Conservation (phyloP, 2,888 invertebrate species). For the Agriotes lineatus region DNA sequence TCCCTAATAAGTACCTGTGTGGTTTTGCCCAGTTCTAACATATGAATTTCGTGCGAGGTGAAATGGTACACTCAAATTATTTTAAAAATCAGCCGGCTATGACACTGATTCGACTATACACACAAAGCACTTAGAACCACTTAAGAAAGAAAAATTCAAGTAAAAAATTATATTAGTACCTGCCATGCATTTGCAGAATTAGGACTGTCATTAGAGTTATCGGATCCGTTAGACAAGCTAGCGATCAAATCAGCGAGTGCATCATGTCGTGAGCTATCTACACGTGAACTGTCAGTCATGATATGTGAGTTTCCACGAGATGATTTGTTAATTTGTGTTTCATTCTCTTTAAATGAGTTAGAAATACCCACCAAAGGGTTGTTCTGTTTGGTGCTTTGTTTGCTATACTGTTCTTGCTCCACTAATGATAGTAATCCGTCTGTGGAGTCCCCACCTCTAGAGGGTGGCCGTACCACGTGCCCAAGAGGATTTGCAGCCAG, state of each 20-base stretch:
- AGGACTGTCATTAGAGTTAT: constrained; percentile 64
- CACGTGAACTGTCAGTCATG: constrained; percentile 47
- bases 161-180: constrained; percentile 62
- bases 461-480: constrained; percentile 55
- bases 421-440: constrained; percentile 64
- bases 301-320: constrained; percentile 46
- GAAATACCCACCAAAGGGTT: constrained; percentile 64
- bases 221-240: constrained; percentile 65
- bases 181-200: constrained; percentile 66
- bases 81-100: too few relatives aligned
- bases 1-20: too few relatives aligned
- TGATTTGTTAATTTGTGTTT: constrained; percentile 48
- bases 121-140: constrained; percentile 27
- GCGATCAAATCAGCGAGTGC: constrained; percentile 66
- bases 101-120: constrained; percentile 9
- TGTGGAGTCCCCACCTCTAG: constrained; percentile 53
- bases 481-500: constrained; percentile 63
- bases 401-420: constrained; percentile 58
- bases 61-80: not conserved
- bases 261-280: constrained; percentile 59
- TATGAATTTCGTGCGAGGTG: constrained; percentile 20
- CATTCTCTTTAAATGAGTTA: constrained; percentile 51
- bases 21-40: too few relatives aligned
- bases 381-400: constrained; percentile 51
- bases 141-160: constrained; percentile 43